A percentile compares a stretch with the other conserved stretches of the same genome.
phyloP scores from a whole-genome alignment of 2,113 vertebrate species.

The Epinephelus fuscoguttatus region DNA sequence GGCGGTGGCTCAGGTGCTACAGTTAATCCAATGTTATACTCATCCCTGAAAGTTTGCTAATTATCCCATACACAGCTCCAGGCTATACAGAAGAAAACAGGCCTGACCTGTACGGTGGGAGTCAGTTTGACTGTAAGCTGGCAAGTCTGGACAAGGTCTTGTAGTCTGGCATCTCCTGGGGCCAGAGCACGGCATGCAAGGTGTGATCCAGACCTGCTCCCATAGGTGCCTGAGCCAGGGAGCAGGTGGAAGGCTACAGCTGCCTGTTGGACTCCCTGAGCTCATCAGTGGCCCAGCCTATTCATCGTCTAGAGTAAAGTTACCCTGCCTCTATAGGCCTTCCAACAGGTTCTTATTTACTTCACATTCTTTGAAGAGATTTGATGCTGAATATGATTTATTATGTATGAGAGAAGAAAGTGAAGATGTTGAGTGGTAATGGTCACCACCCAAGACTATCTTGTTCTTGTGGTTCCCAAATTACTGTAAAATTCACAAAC shows the following conservation, averaged over 20 bases:
- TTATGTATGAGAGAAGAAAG: background rate
- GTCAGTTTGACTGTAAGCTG: conserved; percentile 36
- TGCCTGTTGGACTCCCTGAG: conserved; percentile 53
- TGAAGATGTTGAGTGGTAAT: background rate
- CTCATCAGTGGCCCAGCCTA: conserved; percentile 51
- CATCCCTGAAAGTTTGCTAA: conserved; percentile 65
- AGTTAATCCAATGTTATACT: conserved; percentile 63
- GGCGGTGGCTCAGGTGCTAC: conserved; percentile 73
- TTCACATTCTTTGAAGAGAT: conserved; percentile 14
- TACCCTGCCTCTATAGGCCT: background rate
- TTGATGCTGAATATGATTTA: conserved; percentile 6
- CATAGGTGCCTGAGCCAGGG: conserved; percentile 50
- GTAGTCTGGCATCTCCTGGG: conserved; percentile 58
- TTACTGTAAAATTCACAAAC: background rate
- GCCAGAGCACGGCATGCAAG: conserved; percentile 35
- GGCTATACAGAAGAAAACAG: conserved; percentile 76
- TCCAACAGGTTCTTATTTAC: conserved; percentile 16
- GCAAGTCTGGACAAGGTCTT: conserved; percentile 77
- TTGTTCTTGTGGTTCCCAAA: background rate
- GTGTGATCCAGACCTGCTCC: conserved; percentile 63
- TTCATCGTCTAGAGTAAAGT: conserved; percentile 10
- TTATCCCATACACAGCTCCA: conserved; percentile 58
- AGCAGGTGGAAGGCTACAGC: conserved; percentile 69
- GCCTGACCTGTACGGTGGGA: conserved; percentile 71
- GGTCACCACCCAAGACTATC: background rate